These are phyloP conservation scores for Hozukius guyotensis DNA, from an alignment of 2,797 vertebrate species.

Conservation along the genomic window DNA sequence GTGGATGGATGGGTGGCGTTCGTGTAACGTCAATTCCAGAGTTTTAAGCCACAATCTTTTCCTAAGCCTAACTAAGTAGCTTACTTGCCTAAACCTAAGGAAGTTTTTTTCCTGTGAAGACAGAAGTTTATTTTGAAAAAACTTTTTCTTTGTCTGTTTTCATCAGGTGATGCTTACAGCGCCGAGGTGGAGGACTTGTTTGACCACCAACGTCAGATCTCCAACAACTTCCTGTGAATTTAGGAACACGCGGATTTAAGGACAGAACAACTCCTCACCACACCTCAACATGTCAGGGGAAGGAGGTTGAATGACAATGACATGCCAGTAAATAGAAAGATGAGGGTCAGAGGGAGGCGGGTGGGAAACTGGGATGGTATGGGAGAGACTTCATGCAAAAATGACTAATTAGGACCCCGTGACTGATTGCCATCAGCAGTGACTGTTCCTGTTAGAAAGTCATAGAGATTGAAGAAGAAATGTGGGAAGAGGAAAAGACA, in stretches of 20 bases:
- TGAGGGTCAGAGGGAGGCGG: conserved; percentile 11
- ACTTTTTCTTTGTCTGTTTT: neutral
- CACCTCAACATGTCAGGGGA: conserved; percentile 57
- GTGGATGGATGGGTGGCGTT: neutral
- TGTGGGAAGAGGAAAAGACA: conserved; percentile 18
- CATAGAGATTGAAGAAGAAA: conserved; percentile 21
- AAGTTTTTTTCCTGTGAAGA: too few relatives aligned
- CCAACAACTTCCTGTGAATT: conserved; percentile 91
- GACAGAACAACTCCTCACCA: conserved; percentile 57
- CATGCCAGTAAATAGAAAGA: conserved; percentile 46
- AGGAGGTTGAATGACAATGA: conserved; percentile 53
- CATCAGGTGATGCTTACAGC: conserved; percentile 89
- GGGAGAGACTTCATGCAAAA: conserved; percentile 26
- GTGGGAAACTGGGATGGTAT: conserved; percentile 1
- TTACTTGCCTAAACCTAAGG: neutral
- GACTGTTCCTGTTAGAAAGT: conserved; percentile 43
- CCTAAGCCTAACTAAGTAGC: too few relatives aligned
- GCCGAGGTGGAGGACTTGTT: conserved; percentile 87
- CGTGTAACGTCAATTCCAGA: neutral
- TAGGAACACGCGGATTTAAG: conserved; percentile 40
- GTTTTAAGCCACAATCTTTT: neutral
- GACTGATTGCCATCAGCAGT: conserved; percentile 30
- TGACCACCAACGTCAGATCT: conserved; percentile 89
- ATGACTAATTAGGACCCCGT: conserved; percentile 35
- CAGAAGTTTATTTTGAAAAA: neutral